These are phyloP conservation scores for Amphibalanus amphitrite DNA, from an alignment of 1,140 invertebrate species.

Conservation along the genomic window DNA sequence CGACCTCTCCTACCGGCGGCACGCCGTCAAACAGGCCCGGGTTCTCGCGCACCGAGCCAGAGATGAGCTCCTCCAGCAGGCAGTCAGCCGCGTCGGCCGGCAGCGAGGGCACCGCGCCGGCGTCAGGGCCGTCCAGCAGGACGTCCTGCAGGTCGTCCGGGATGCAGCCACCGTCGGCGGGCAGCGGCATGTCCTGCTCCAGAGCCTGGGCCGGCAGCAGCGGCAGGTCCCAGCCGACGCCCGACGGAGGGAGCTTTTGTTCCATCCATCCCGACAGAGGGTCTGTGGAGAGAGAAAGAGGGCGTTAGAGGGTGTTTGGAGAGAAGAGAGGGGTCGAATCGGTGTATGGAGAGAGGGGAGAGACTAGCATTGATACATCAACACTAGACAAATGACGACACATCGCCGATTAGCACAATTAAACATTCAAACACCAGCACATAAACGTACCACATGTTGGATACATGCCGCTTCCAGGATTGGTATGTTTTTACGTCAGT, in stretches of 20 bases:
- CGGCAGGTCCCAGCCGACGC: neutral
- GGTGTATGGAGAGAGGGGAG: too few species aligned
- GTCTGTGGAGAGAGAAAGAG: neutral
- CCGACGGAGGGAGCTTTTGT: neutral
- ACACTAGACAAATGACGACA: too few species aligned
- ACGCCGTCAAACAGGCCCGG: neutral
- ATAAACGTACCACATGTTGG: too few species aligned
- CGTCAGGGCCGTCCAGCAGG: neutral
- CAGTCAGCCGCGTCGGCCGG: neutral
- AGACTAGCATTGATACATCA: too few species aligned
- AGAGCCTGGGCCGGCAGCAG: neutral
- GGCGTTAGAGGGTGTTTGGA: too few species aligned
- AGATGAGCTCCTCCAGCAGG: neutral
- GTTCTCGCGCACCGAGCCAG: neutral
- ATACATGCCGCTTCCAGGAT: too few species aligned
- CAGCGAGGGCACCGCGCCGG: neutral
- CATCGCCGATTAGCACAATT: too few species aligned
- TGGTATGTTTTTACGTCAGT: too few species aligned
- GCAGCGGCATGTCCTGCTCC: neutral
- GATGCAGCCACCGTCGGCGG: neutral
- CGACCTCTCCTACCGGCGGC: too few species aligned
- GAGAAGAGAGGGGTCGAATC: too few species aligned
- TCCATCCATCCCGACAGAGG: neutral
- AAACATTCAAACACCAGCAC: too few species aligned
- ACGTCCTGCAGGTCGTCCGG: neutral